Evolutionary conservation across 2,888 invertebrate genomes (phyloP), one percentile per base, ranked within the genome.

Genomic region (Napeogenes sylphis): DNA sequence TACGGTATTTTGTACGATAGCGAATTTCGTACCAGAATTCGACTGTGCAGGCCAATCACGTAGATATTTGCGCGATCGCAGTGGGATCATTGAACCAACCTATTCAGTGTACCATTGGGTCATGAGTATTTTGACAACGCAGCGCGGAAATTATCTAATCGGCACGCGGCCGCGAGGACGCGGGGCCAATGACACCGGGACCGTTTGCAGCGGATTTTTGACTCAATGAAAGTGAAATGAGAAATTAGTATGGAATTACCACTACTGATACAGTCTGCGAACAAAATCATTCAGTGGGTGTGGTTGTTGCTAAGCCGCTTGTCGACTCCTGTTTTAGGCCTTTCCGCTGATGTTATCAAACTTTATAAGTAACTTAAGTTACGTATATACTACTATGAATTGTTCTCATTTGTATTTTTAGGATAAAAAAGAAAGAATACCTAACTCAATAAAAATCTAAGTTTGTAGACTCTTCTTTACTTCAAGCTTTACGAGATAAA

Each of bases 121-220:
- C 89, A 90, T 82, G 87, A 87, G 87, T 89, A 89, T 88, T 90
- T 89, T 89, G 89, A 89, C 90, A 90, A 87, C 85, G 86, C 84
- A 83, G 82, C 83, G 85, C 86, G 85, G 87, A 87, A 88, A 89
- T 90, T 90, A 90, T 90, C 88, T 90, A 90, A 90, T 85, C 90
- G 87, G 90, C 86, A 86, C 89, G 85, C 88, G 82, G 83, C 78
- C 81, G 21, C 21, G 85, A 88, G 87, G 87, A 88, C 89, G 78
- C 74, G 78, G 79, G 88, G 80, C 82, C 86, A 82, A 76, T 81
- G 88, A 87, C 88, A 74, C 77, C 75, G 68, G 78, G 76, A 78
- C 82, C 80, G 84, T 77, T 81, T 77, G 77, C 79, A 73, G 79
- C 79, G 77, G 75, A 66, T 78, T 75, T 76, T 71, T 75, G 70